phyloP scores from a whole-genome alignment of 2,888 invertebrate species.

The Busseola fusca region DNA sequence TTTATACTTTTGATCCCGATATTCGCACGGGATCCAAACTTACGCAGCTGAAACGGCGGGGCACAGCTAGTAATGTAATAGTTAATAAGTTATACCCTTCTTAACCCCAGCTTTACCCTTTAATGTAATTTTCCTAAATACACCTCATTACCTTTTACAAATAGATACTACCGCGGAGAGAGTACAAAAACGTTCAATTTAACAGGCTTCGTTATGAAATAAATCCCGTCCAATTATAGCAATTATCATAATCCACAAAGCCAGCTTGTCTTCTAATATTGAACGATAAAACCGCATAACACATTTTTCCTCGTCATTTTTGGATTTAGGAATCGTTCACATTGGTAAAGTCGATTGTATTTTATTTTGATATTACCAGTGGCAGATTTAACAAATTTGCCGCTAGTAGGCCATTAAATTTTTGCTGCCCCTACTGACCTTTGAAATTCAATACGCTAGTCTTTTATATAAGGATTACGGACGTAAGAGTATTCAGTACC shows the following conservation, averaged over 20 bases:
- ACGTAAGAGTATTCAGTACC: no score
- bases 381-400: no score
- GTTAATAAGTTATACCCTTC: no score
- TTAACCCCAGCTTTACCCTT: neutral
- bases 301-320: slow-evolving; percentile 45
- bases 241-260: slow-evolving; percentile 49
- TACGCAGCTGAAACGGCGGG: no score
- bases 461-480: no score
- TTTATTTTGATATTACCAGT: neutral
- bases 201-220: slow-evolving; percentile 24
- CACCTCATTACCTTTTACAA: slow-evolving; percentile 36
- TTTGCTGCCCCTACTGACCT: no score
- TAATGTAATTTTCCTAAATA: slow-evolving; percentile 14
- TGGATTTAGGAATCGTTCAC: slow-evolving; percentile 9
- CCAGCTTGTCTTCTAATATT: slow-evolving; percentile 39
- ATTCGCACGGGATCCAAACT: no score
- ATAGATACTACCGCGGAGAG: slow-evolving; percentile 9
- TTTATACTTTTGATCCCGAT: no score
- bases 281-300: slow-evolving; percentile 43
- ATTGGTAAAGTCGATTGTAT: neutral
- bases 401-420: no score
- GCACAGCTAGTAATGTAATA: no score
- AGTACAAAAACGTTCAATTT: slow-evolving; percentile 26
- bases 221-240: slow-evolving; percentile 41
- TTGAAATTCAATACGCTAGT: no score